A percentile compares a stretch with the other conserved stretches of the same genome.
These are phyloP conservation scores for Chamaea fasciata DNA, from an alignment of 2,113 vertebrate species.

Conservation along the genomic window DNA sequence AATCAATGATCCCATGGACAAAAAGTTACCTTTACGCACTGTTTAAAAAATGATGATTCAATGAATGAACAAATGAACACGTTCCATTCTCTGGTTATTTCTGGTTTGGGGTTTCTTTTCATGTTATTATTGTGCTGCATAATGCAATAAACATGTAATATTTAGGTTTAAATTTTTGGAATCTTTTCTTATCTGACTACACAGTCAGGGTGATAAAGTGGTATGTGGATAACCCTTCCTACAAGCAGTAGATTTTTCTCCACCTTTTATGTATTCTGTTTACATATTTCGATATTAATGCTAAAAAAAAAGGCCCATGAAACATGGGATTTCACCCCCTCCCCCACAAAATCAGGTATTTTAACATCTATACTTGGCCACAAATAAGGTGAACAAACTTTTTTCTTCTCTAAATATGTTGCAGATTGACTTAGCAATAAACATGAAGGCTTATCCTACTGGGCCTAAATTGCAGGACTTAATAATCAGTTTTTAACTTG, in stretches of 20 bases:
- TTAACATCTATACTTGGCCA: conserved; percentile 37
- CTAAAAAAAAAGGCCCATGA: conserved; percentile 9
- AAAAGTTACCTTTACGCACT: not conserved
- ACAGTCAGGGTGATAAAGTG: not conserved
- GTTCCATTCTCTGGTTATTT: not conserved
- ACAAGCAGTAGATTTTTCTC: conserved; percentile 14
- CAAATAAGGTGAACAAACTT: conserved; percentile 8
- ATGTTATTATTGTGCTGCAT: not conserved
- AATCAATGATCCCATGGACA: not conserved
- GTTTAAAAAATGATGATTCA: not conserved
- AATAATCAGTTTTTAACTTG: conserved; percentile 42
- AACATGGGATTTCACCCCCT: not conserved
- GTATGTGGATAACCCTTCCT: not conserved
- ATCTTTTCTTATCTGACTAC: not conserved
- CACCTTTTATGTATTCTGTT: not conserved
- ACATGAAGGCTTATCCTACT: not conserved
- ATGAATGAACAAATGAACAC: not conserved
- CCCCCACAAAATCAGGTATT: not conserved
- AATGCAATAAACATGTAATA: not conserved
- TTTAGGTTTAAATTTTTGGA: not conserved
- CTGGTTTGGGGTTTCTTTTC: not conserved
- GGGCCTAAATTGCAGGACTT: conserved; percentile 1
- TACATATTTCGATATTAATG: conserved; percentile 48
- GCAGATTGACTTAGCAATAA: conserved; percentile 30
- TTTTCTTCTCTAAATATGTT: not conserved